Evolutionary conservation across 2,797 vertebrate genomes (phyloP), one percentile per base, ranked within the genome.

Genomic region (Eulemur rubriventer): DNA sequence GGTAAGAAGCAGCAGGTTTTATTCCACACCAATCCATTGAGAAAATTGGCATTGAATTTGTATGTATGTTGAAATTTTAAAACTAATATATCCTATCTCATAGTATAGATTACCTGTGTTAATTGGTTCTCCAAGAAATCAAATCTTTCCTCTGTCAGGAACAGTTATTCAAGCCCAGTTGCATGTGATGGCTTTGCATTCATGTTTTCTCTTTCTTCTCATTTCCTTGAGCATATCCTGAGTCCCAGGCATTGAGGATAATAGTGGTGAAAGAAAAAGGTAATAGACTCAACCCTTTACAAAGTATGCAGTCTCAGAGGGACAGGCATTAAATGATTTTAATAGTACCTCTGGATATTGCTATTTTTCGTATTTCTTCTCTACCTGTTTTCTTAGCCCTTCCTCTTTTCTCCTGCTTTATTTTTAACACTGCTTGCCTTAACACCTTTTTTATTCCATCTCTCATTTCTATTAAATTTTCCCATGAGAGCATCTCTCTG

Each of bases 391-490:
- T 95, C 83, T 81, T 94, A 80, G 57, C 55, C 59, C 41, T 87
- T 95, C 76, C 90, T 78, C 78, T 92, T 91, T 85, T 79, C 18
- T 33, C 48, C 38, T 12, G 75, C 43, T 61, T 70, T 67, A 59
- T 94, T 81, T 38, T 73, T 94, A 96, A 84, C 75, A 81, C 86
- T 89, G 28, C 65, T 95, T 80, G 52, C 78, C 67, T 75, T 93
- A 75, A 75, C 75, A 86, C 96, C 85, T 96, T 92, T 88, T 97
- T 96, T 93, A 91, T 95, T 76, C 82, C 61, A 8, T 72, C 55
- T 96, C 43, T 96, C 84, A 82, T 96, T 96, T 93, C 84, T 96
- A 41, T 95, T 97, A 90, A 88, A 94, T 96, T 93, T 95, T 94
- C 89, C 72, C 86, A 46, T 73, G 96, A 80, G 76, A 89, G 33